Conservation (phyloP, 2,113 vertebrate species). For the Atherinomorus stipes region DNA sequence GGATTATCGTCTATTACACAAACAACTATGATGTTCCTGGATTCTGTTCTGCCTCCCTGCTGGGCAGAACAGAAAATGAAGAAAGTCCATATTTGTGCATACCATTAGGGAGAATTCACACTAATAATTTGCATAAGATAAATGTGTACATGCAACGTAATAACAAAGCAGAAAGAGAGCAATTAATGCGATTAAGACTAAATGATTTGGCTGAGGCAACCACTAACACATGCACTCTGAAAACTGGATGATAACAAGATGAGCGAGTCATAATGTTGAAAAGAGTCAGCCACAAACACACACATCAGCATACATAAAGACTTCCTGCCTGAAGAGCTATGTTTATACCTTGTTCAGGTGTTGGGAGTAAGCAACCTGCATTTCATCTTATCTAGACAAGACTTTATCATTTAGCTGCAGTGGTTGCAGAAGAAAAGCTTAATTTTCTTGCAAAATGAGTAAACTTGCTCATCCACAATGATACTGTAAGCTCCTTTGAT, state of each 20-base stretch:
- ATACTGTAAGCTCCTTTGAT: conserved; percentile 42
- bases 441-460: conserved; percentile 21
- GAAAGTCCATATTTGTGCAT: conserved; percentile 64
- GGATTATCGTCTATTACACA: conserved; percentile 39
- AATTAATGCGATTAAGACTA: conserved; percentile 1
- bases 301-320: conserved; percentile 6
- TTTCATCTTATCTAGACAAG: conserved; percentile 47
- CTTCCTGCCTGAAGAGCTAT: conserved; percentile 13
- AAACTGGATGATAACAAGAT: conserved; percentile 32
- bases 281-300: conserved; percentile 7
- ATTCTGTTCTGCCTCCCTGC: conserved; percentile 30
- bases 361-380: conserved; percentile 27
- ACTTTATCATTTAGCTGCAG: conserved; percentile 43
- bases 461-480: conserved; percentile 46
- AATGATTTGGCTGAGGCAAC: conserved; percentile 20
- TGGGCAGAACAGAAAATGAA: conserved; percentile 49
- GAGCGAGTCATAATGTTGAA: conserved; percentile 22
- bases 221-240: conserved; percentile 19
- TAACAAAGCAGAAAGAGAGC: neutral
- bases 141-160: neutral
- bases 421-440: conserved; percentile 17
- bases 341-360: conserved; percentile 51
- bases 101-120: conserved; percentile 34
- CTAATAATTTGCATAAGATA: conserved; percentile 13
- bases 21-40: conserved; percentile 41